Base-by-base conservation (phyloP, 2,888 invertebrate genomes). In the Aphelenchoides bicaudatus region DNA sequence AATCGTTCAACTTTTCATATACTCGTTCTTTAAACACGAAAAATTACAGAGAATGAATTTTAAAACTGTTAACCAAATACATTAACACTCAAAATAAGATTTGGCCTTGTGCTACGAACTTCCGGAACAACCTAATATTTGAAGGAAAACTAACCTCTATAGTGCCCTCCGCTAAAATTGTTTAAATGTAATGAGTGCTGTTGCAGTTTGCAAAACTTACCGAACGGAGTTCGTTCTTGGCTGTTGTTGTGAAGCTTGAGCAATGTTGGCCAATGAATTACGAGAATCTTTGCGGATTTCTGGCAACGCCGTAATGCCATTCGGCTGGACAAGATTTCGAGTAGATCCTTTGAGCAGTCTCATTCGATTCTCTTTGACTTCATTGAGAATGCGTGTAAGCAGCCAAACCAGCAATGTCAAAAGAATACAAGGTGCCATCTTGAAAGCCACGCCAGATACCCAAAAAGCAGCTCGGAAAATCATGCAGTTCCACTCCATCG, bases 361-460 rank as follows among this genome's bases (percentile, higher is more conserved):
- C 50, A 66, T 63, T 13, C 75, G 63, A 43, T 75, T 75, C 39
- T 58, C 63, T 57, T 74, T 70, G 31, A 77, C 76, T 51, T 76
- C 74, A 57, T 80, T 79, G 76, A 83, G 79, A 29, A 81, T 81
- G 23, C 75, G 66, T 29, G 82, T 75, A 3, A 83, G 75, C 8
- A 82, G 71, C 50, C 80, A 76, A 27, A 82, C 82, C 52, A 83
- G 73, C 4, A 80, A 67, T 0, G 81, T 80, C 28, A 83, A 76
- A 62, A 81, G 69, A 29, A 79, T 67, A 62, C 82, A 83, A 0
- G 83, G 83, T 2, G 82, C 68, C 28, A 77, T 48, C 50, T 77
- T 77, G 67, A 78, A 77, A 25, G 76, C 69, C 13, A 69, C 56
- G 8, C 77, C 77, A 10, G 73, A 72, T 39, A 77, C 74, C 77